Evolutionary conservation across 64 coral and sea anemone genomes (phyloP).

Genomic region (Platygyra sinensis): DNA sequence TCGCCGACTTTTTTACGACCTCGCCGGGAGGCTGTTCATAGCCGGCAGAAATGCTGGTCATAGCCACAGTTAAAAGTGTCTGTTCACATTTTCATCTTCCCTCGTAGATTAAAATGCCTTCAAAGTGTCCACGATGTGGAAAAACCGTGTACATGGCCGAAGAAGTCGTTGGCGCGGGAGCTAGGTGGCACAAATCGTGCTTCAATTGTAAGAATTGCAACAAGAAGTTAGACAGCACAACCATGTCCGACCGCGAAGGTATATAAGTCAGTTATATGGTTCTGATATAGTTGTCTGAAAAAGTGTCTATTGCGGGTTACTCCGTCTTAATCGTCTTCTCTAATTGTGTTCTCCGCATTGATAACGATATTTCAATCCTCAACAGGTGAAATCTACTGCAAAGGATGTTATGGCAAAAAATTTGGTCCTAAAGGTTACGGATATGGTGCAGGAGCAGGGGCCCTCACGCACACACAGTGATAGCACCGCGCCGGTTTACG

Average conservation of each 20-base stretch:
- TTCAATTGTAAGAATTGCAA: constrained; percentile 19
- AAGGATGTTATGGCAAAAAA: constrained; percentile 28
- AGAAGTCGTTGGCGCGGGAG: constrained; percentile 21
- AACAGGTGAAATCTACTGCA: constrained; percentile 49
- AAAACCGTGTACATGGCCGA: constrained; percentile 54
- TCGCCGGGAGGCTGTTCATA: too few species aligned
- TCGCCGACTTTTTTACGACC: too few species aligned
- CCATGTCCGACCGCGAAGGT: constrained; percentile 15
- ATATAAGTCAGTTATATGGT: not conserved
- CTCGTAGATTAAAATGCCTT: too few species aligned
- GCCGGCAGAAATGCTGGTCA: too few species aligned
- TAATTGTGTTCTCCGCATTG: too few species aligned
- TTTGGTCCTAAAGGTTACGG: constrained; percentile 63
- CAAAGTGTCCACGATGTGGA: constrained; percentile 35
- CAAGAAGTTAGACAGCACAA: constrained; percentile 61
- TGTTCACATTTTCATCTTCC: too few species aligned
- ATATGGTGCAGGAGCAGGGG: constrained; percentile 66
- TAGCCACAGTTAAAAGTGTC: too few species aligned
- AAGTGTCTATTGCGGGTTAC: too few species aligned
- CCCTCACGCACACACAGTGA: constrained; percentile 35
- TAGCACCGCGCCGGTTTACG: too few species aligned
- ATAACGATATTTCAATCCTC: not conserved
- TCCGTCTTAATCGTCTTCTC: too few species aligned
- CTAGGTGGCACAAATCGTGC: constrained; percentile 60
- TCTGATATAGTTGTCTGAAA: too few species aligned